Conservation (phyloP, 1,140 invertebrate species). For the Tetramorium simillimum region DNA sequence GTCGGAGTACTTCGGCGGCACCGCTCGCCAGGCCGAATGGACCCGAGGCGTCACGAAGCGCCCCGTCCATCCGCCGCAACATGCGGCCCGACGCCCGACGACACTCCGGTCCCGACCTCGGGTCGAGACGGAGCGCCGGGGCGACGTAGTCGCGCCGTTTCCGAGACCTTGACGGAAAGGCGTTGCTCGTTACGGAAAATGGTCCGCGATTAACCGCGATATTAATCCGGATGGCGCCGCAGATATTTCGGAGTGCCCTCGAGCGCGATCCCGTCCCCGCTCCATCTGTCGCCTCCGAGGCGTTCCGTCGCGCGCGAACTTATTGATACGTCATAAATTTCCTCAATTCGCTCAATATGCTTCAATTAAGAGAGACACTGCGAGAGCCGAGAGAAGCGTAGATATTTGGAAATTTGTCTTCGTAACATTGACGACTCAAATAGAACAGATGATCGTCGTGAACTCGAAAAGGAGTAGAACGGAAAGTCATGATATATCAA, state of each 20-base stretch:
- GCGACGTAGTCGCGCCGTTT: not conserved
- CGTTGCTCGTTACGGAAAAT: not conserved
- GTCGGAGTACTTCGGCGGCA: slow-evolving; percentile 64
- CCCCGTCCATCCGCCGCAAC: slow-evolving; percentile 10
- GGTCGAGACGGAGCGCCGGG: not conserved
- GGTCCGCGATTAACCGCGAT: not conserved
- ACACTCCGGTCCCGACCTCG: slow-evolving; percentile 56
- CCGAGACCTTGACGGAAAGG: not conserved
- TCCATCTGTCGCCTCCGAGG: not conserved
- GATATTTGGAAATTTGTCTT: not conserved
- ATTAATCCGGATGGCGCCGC: not conserved
- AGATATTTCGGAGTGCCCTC: not conserved
- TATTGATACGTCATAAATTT: slow-evolving; percentile 16
- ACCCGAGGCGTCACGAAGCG: slow-evolving; percentile 64
- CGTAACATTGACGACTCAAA: not conserved
- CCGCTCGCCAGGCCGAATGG: slow-evolving; percentile 56
- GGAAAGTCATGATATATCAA: too few species aligned
- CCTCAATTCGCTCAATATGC: not conserved
- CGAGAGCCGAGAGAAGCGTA: not conserved
- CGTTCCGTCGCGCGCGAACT: not conserved
- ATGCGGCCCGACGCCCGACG: slow-evolving; percentile 1
- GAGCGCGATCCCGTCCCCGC: not conserved
- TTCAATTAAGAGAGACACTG: not conserved
- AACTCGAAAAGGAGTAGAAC: too few species aligned
- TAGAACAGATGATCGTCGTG: too few species aligned